A percentile compares a stretch with the other conserved stretches of the same genome.
These are phyloP conservation scores for Cephus rjabovi DNA, from an alignment of 2,888 invertebrate species.

Conservation along the genomic window DNA sequence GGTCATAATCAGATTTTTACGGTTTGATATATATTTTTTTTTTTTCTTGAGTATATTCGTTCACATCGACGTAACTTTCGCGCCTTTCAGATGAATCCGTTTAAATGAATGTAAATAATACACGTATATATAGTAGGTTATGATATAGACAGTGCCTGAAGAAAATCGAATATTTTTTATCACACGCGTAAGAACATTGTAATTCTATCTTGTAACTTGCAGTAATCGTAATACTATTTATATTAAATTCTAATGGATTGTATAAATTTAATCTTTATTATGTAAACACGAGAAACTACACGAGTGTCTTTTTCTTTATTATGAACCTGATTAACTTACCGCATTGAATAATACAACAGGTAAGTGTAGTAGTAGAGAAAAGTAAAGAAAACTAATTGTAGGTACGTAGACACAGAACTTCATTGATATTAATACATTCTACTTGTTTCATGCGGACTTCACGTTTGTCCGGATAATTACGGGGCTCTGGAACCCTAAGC, in stretches of 20 bases:
- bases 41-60: not conserved
- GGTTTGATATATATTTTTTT: not conserved
- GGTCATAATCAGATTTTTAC: not conserved
- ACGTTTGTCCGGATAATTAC: not conserved
- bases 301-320: not conserved
- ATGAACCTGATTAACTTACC: not conserved
- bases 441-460: not conserved
- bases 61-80: not conserved
- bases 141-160: not conserved
- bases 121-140: not conserved
- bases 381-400: not conserved
- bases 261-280: conserved; percentile 57
- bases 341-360: not conserved
- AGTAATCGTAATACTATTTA: conserved; percentile 48
- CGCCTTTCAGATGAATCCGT: too few species aligned
- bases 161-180: conserved; percentile 45
- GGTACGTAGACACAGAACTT: not conserved
- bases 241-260: conserved; percentile 49
- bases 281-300: conserved; percentile 36
- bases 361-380: not conserved
- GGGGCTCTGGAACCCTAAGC: not conserved
- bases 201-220: conserved; percentile 35
- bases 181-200: conserved; percentile 39
- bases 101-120: not conserved
- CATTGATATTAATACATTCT: not conserved